Base-by-base conservation (phyloP, 2,797 vertebrate species). In the Lindbergichthys nudifrons region DNA sequence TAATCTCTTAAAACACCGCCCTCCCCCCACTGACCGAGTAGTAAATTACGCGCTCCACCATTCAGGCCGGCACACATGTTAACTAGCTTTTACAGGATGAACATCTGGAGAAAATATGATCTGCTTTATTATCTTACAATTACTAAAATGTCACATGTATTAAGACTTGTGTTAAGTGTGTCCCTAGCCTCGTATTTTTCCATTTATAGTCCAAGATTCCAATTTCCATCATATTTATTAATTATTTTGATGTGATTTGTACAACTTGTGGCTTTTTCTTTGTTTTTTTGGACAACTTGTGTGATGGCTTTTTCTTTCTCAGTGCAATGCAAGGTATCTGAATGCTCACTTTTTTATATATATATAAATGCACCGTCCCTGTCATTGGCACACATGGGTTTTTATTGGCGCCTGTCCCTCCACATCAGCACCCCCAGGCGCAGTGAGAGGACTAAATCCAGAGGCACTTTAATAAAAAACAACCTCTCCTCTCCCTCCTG, bases 41-140 rank as follows among this genome's bases (percentile, higher is more conserved):
- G 81, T 88, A 83, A 89, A 89, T 90, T 73, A 87, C 81, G 69
- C 87, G 67, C 85, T 47, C 68, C 65, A 42, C 14, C 64, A 13
- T 53, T 14, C 51, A 67, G 81, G 82, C 68, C 85, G 50, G 26
- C 71, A 75, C 82, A 85, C 81, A 70, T 52, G 69, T 61, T 14
- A 70, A 53, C 61, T 10, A 2, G 21, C 42, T 63, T 0, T 3
- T 16, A 51, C 45, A 65, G 32, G 12, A 42, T 62, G 5, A 58
- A 11, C 59, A 58, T 30, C 59, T 70, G 57, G 41, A 64, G 36
- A 16, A 54, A 65, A 70, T 19, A n/a, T 5, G 2, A 21, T 62
- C 10, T 42, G 6, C 16, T 45, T 1, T 21, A 11, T 57, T 10
- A 23, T 58, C 16, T 36, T 36, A 7, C 7, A 36, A 36, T 36